Evolutionary conservation across 2,888 invertebrate species (phyloP), one percentile per base, ranked within the genome.

Genomic region (Ormyrus nitidulus): DNA sequence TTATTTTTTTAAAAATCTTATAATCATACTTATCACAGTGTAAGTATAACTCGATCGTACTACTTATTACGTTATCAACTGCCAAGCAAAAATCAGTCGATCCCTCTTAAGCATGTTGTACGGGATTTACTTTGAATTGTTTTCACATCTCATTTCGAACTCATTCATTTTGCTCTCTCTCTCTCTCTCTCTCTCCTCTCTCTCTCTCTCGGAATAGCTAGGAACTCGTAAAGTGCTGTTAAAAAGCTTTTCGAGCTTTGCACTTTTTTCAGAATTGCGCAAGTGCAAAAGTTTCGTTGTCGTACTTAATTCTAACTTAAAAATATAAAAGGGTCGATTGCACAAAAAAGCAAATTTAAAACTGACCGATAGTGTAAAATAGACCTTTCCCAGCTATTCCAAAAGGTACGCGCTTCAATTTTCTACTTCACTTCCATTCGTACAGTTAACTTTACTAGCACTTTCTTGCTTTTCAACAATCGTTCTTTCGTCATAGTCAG

Each of bases 21-120:
- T 86, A 86, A 86, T 86, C 86, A 87, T 88, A 89, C 86, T 87
- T 89, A 90, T 89, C 89, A 88, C 88, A 88, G 87, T 84, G 84
- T 87, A 85, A 88, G 88, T 88, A 87, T 86, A 88, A 87, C 83
- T 85, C 85, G 85, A 86, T 86, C 82, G 80, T 82, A 81, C 82
- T 79, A 81, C 77, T 76, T 76, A 74, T 71, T 48, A 78, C 69
- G 53, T 69, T 72, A 80, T 65, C 75, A 75, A 77, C 73, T 74
- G 59, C 66, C 76, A 62, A 76, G 73, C 78, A 70, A 82, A 74
- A 82, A 70, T 82, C 80, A 82, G 82, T 82, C 82, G 78, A 82
- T 82, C 76, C 79, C 79, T 81, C 79, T 74, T 77, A 81, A 81
- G 48, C 81, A 77, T 81, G 79, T 79, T 81, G 79, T 81, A 69